Conservation (phyloP, 2,113 vertebrate species). For the Semnopithecus entellus region DNA sequence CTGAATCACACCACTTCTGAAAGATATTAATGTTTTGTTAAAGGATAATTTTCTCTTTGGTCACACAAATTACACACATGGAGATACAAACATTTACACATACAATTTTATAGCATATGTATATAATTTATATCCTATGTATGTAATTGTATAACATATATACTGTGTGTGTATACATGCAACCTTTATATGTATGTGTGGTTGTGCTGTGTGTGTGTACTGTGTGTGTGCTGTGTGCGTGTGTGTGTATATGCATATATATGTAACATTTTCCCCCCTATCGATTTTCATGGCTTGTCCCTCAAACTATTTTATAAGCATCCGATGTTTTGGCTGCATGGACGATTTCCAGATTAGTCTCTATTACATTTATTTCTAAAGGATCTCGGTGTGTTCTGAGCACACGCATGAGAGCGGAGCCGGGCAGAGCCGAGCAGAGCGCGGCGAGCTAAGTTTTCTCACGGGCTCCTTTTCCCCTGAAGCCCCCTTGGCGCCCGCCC, state of each 20-base stretch:
- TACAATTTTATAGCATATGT: not conserved
- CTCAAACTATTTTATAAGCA: not conserved
- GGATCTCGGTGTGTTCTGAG: slow-evolving; percentile 29
- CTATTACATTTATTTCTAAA: slow-evolving; percentile 41
- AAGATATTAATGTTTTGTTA: not conserved
- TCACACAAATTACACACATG: not conserved
- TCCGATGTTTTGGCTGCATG: not conserved
- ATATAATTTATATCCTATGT: not conserved
- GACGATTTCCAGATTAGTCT: slow-evolving; percentile 18
- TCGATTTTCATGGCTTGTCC: not conserved
- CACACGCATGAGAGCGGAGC: not conserved
- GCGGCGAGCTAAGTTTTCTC: slow-evolving; percentile 41
- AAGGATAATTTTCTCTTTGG: not conserved
- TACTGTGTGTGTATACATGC: not conserved
- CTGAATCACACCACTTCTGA: not conserved
- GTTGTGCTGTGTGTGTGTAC: no score
- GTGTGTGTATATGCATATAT: no score
- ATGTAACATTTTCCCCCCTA: accelerated
- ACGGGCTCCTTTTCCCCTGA: slow-evolving; percentile 37
- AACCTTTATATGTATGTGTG: not conserved
- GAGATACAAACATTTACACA: not conserved
- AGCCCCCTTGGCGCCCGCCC: not conserved
- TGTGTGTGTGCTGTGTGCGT: no score
- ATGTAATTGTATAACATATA: not conserved
- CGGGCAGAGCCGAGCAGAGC: no score